phyloP scores from a whole-genome alignment of 2,113 vertebrate genomes.

The Larimichthys polyactis region DNA sequence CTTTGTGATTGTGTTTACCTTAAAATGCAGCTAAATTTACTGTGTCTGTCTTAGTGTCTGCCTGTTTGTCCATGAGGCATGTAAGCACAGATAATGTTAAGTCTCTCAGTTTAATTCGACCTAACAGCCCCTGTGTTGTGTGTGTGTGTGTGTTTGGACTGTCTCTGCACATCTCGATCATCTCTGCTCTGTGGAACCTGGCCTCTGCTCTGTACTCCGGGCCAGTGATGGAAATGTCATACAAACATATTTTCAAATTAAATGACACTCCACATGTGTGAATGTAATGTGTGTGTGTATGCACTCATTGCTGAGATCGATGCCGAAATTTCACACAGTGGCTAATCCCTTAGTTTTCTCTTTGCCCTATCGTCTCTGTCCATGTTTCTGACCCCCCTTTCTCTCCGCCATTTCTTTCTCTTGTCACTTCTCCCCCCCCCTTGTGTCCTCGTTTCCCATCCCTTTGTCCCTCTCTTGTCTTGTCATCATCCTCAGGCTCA shows the following conservation, averaged over 20 bases:
- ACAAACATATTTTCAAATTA: slow-evolving; percentile 2
- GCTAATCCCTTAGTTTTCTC: slow-evolving; percentile 26
- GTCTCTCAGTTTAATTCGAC: slow-evolving; percentile 35
- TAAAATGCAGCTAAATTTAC: slow-evolving; percentile 24
- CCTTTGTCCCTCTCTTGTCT: background rate
- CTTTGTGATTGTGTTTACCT: slow-evolving; percentile 5
- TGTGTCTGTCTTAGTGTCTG: slow-evolving; percentile 9
- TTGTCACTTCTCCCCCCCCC: background rate
- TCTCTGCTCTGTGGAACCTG: slow-evolving; percentile 35
- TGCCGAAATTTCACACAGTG: slow-evolving; percentile 21
- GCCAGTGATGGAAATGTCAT: slow-evolving; percentile 27
- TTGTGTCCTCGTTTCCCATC: background rate
- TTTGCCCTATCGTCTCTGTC: background rate
- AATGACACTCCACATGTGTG: background rate
- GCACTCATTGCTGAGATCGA: background rate
- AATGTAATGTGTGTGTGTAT: background rate
- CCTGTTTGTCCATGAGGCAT: slow-evolving; percentile 48
- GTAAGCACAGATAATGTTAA: slow-evolving; percentile 36
- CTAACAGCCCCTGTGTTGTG: slow-evolving; percentile 13
- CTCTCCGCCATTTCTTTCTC: background rate
- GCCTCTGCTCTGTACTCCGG: slow-evolving; percentile 43
- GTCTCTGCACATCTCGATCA: slow-evolving; percentile 72
- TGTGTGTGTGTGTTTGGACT: slow-evolving; percentile 14
- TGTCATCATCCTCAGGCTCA: slow-evolving; percentile 84
- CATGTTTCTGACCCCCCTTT: background rate